Evolutionary conservation across 2,797 vertebrate genomes (phyloP), one percentile per base, ranked within the genome.

Genomic region (Staurois parvus): DNA sequence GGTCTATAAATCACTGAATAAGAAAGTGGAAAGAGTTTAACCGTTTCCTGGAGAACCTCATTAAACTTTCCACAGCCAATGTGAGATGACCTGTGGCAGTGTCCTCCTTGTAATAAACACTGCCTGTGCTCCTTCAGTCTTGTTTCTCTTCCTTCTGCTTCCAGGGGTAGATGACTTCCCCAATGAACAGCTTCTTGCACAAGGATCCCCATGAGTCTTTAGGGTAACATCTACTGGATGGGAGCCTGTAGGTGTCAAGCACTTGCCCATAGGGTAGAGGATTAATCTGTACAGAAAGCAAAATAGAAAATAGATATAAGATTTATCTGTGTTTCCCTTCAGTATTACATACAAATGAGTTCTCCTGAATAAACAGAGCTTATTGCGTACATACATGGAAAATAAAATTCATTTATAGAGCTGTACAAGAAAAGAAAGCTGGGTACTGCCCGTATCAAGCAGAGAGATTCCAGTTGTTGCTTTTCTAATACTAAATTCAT

Each of bases 111-210:
- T 45, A 73, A 26, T 1, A 10, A 26, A 67, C 10, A 52, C 21
- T 66, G 52, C n/a, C 21, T 13, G 64, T 15, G 26, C 1, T 19
- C 7, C 42, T 19, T 96, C 90, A 99, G 88, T 98, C 96, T 17
- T 93, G 93, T 91, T 98, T 98, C 89, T 95, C 94, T 90, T 85
- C 94, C 92, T 96, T 97, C 90, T 96, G 96, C 52, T 93, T 97
- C 98, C 98, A 99, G 76, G 98, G 98, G 88, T 98, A 99, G 90
- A 99, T 94, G 56, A 99, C 95, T 91, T 99, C 97, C 66, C 98
- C 98, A 0, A 98, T 92, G 89, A 99, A 98, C 79, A 99, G 95
- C 84, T 98, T 99, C 92, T 96, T 96, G 91, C 95, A 94, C 89
- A 99, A 93, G 0, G 95, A 94, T 0, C 85, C 87, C 98, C 98